Conservation (phyloP, 1,140 invertebrate species). For the Lordiphosa stackelbergi region DNA sequence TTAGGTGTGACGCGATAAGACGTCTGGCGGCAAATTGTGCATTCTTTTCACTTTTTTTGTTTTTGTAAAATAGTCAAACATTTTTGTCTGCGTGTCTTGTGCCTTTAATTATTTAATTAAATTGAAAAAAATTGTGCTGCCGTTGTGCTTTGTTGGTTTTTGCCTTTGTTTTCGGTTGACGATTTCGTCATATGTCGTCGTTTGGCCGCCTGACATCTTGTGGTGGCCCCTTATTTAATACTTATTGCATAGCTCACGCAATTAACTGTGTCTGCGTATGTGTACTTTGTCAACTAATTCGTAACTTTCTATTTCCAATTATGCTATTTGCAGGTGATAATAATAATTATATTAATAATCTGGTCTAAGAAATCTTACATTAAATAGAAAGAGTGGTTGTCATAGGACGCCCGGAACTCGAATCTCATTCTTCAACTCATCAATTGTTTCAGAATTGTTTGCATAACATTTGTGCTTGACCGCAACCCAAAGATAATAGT, state of each 20-base stretch:
- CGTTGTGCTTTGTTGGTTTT: conserved; percentile 16
- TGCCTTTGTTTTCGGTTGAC: conserved; percentile 27
- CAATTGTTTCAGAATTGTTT: no score
- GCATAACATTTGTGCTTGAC: no score
- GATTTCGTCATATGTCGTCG: conserved; percentile 54
- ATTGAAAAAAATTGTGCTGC: conserved; percentile 57
- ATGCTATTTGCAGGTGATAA: conserved; percentile 2
- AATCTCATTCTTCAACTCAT: no score
- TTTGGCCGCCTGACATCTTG: conserved; percentile 19
- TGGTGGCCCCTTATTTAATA: conserved; percentile 36
- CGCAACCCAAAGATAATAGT: no score
- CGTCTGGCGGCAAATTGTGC: conserved; percentile 28
- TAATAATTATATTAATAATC: conserved; percentile 3
- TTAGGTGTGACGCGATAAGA: no score
- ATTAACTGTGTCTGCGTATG: conserved; percentile 24
- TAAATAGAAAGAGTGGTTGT: no score
- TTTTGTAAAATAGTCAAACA: conserved; percentile 53
- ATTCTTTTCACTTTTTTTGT: conserved; percentile 31
- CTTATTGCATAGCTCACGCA: conserved; percentile 23
- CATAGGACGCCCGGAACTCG: no score
- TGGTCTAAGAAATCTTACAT: neutral
- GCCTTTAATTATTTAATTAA: conserved; percentile 67
- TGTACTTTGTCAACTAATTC: conserved; percentile 34
- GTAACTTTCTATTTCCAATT: conserved; percentile 34
- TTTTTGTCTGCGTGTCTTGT: conserved; percentile 25